Percentiles rank a stretch among this genome's conserved stretches.
Evolutionary conservation across 1,140 invertebrate species (phyloP).

Genomic region (Bilobella aurantiaca): DNA sequence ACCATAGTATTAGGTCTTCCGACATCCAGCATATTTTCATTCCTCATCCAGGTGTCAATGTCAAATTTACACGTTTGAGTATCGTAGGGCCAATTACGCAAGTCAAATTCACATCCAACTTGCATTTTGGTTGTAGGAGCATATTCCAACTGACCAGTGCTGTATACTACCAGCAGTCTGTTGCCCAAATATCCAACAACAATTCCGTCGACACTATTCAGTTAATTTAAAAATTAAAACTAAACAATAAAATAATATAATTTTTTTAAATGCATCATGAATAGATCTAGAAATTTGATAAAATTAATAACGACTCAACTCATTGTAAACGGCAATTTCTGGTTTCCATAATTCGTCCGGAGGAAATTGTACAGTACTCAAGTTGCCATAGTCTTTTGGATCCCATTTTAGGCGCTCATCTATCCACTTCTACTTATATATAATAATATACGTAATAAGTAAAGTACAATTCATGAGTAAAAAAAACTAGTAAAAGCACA

Average conservation of each 20-base stretch:
- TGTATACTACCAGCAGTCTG: constrained; percentile 18
- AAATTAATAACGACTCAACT: constrained; percentile 33
- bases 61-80: constrained; percentile 27
- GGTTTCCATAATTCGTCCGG: constrained; percentile 41
- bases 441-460: too few relatives aligned
- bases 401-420: constrained; percentile 42
- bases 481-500: too few relatives aligned
- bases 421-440: constrained; percentile 37
- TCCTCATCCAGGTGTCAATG: constrained; percentile 33
- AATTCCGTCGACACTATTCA: constrained; percentile 28
- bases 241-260: not conserved
- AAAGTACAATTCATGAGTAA: too few relatives aligned
- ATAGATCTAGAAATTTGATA: not conserved
- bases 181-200: constrained; percentile 34
- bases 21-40: constrained; percentile 27
- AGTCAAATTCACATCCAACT: constrained; percentile 28
- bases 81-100: constrained; percentile 34
- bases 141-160: constrained; percentile 17
- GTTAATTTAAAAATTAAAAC: constrained; percentile 12
- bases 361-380: constrained; percentile 39
- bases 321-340: constrained; percentile 42
- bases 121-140: constrained; percentile 31
- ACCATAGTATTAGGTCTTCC: too few relatives aligned
- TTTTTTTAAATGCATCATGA: not conserved
- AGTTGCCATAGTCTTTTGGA: constrained; percentile 37